phyloP scores from a whole-genome alignment of 2,113 vertebrate species.

The Hemiprocne comata region DNA sequence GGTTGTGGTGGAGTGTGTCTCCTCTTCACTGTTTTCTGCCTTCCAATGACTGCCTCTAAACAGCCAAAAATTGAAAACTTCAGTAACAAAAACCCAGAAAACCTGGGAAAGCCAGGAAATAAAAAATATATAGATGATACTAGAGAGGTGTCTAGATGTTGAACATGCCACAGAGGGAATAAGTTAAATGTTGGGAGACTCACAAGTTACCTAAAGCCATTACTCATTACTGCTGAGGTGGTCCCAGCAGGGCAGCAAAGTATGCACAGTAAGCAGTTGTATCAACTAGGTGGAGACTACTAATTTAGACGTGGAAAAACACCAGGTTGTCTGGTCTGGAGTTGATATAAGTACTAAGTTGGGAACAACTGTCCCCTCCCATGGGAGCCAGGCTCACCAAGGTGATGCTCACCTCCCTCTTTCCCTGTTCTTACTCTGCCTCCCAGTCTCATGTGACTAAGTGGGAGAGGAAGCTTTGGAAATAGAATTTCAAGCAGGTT shows the following conservation, averaged over 20 bases:
- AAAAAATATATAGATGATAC: neutral
- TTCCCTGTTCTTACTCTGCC: neutral
- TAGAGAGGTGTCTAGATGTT: neutral
- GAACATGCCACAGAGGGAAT: neutral
- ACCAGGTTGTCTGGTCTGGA: neutral
- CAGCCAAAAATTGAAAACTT: neutral
- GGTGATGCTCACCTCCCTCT: neutral
- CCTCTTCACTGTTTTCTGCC: neutral
- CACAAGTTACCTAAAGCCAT: neutral
- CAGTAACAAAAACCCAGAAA: neutral
- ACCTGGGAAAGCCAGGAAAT: neutral
- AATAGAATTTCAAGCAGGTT: neutral
- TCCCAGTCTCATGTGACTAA: neutral
- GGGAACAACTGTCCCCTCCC: accelerated
- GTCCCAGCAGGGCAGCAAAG: neutral
- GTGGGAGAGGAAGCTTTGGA: neutral
- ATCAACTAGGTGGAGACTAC: too few species aligned
- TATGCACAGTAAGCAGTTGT: neutral
- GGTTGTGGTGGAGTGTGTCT: neutral
- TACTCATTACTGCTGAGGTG: neutral
- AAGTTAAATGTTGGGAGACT: neutral
- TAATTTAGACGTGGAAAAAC: neutral
- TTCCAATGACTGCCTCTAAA: neutral
- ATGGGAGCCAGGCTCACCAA: neutral
- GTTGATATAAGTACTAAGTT: too few species aligned